These are phyloP conservation scores for Scomberomorus guttatus DNA, from an alignment of 2,797 vertebrate species.

Conservation along the genomic window DNA sequence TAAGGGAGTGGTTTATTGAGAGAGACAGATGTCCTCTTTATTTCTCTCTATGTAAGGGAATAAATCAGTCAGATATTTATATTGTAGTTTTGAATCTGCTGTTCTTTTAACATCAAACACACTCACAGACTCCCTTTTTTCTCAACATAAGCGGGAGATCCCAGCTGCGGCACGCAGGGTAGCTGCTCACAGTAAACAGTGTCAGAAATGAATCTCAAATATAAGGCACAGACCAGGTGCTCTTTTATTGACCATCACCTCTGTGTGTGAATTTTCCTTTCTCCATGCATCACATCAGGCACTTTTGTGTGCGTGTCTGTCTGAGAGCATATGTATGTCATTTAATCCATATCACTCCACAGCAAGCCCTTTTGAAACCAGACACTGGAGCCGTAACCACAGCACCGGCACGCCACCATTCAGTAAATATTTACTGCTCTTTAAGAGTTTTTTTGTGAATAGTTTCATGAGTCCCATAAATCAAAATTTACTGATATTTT, in stretches of 20 bases:
- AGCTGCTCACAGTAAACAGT: conserved; percentile 11
- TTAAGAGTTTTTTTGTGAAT: conserved; percentile 17
- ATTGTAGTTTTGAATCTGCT: conserved; percentile 8
- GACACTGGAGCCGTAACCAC: conserved; percentile 54
- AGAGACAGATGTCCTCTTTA: background rate
- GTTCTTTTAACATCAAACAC: conserved; percentile 3
- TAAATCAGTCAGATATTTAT: background rate
- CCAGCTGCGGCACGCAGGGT: conserved; percentile 10
- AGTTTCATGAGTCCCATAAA: conserved; percentile 15
- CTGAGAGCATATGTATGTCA: conserved; percentile 1
- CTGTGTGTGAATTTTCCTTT: conserved; percentile 28
- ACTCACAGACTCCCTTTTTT: background rate
- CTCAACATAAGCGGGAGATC: conserved; percentile 24
- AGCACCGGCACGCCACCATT: conserved; percentile 30
- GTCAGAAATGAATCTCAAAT: conserved; percentile 20
- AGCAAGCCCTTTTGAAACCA: conserved; percentile 48
- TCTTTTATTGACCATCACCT: conserved; percentile 35
- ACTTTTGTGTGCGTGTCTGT: background rate
- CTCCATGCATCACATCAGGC: conserved; percentile 24
- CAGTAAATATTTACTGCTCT: conserved; percentile 60
- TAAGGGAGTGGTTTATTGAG: conserved; percentile 29
- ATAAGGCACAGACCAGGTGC: conserved; percentile 44
- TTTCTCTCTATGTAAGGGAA: background rate
- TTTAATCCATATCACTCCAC: conserved; percentile 29
- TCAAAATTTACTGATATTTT: background rate